These are phyloP conservation scores for Bembecia ichneumoniformis DNA, from an alignment of 2,888 invertebrate species.

Conservation along the genomic window DNA sequence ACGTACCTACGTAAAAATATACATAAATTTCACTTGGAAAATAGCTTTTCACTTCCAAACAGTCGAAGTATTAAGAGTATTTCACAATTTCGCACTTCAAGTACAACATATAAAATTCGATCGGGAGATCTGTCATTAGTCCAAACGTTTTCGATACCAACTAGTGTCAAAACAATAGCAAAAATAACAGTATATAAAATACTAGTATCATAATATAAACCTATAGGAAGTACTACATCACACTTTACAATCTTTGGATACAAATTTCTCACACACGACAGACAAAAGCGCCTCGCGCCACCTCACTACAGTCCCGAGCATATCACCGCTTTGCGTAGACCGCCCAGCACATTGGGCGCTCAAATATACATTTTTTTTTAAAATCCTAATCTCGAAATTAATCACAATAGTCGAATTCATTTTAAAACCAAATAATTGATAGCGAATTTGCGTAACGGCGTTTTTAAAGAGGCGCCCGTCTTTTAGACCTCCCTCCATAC, in stretches of 20 bases:
- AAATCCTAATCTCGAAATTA: background rate
- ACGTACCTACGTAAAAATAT: background rate
- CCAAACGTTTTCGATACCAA: conserved; percentile 35
- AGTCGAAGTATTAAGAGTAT: background rate
- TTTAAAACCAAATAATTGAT: background rate
- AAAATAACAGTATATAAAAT: conserved; percentile 59
- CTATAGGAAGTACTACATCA: conserved; percentile 66
- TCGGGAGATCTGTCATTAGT: conserved; percentile 49
- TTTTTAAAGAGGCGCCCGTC: conserved; percentile 4
- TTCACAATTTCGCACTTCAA: background rate
- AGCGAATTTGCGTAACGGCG: conserved; percentile 1
- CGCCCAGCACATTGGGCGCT: conserved; percentile 40
- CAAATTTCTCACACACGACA: conserved; percentile 38
- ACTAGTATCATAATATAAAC: conserved; percentile 55
- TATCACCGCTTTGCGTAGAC: conserved; percentile 42
- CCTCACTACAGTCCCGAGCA: too few species aligned
- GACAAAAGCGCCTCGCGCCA: conserved; percentile 21
- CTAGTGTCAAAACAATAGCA: conserved; percentile 55
- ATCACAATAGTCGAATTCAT: background rate
- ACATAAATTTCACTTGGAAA: background rate
- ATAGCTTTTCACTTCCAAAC: background rate
- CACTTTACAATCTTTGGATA: conserved; percentile 69
- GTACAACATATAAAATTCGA: conserved; percentile 31
- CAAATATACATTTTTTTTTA: background rate
- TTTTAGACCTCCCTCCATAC: conserved; percentile 32